Evolutionary conservation across 2,113 vertebrate genomes (phyloP), one percentile per base, ranked within the genome.

Genomic region (Myiagra hebetior): DNA sequence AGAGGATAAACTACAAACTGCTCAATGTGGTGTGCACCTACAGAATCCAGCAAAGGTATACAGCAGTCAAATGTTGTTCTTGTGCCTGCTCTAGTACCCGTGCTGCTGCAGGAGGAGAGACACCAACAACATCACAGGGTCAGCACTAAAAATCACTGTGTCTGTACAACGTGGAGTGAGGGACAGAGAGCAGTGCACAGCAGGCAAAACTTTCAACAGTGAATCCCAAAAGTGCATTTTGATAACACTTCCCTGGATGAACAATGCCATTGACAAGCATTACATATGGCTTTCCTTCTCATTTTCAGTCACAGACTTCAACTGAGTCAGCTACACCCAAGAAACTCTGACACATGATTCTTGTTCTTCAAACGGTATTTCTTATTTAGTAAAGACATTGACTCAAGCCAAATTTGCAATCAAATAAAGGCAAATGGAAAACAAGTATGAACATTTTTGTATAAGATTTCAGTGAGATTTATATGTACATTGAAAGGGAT

Each of bases 131-230:
- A 4, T 13, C 44, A 26, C 26, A 28, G 70, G 44, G 41, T 0
- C 8, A 35, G 69, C 68, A 60, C 28, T 56, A 64, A 68, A 47
- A 87, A 23, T 31, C 10, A 7, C 33, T 5, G 13, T 31, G 21
- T 39, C 56, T 69, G 28, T 14, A 28, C 75, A 50, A 37, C 0
- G 1, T 1, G 4, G 31, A 11, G 16, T 2, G 4, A 5, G 39
- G 49, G 17, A 60, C 30, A 46, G 39, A 63, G 4, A 47, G 44
- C 56, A 68, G 59, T 1, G 15, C 5, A 60, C 3, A 47, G 46
- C 3, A 3, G 33, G 39, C 9, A 81, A n/a, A 91, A 69, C 22
- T 49, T 62, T 33, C 39, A 86, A 22, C 23, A 52, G 19, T 24
- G 17, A 91, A 57, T 84, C 27, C 33, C 35, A 18, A 72, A 59